Percentiles rank a stretch among this genome's conserved stretches.
phyloP scores from a whole-genome alignment of 2,797 vertebrate species.

The Dallia pectoralis region DNA sequence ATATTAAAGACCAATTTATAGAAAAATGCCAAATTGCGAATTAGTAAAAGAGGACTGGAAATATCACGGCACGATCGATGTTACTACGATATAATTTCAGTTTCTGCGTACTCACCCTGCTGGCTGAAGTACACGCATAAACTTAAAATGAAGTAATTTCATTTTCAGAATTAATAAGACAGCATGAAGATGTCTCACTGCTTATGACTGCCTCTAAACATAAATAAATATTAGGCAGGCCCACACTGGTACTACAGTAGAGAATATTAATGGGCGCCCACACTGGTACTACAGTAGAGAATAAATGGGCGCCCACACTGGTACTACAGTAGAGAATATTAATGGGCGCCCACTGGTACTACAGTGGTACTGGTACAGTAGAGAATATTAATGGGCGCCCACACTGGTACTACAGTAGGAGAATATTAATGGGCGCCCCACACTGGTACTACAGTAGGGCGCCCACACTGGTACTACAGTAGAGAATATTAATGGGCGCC shows the following conservation, averaged over 20 bases:
- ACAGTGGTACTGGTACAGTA: too few relatives aligned
- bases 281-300: slow-evolving; percentile 40
- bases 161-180: not conserved
- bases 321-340: slow-evolving; percentile 29
- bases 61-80: slow-evolving; percentile 15
- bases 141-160: not conserved
- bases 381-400: slow-evolving; percentile 24
- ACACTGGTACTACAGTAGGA: slow-evolving; percentile 22
- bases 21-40: slow-evolving; percentile 40
- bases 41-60: slow-evolving; percentile 15
- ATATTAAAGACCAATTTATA: slow-evolving; percentile 54
- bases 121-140: not conserved
- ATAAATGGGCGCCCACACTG: not conserved
- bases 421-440: slow-evolving; percentile 24
- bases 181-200: not conserved
- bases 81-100: not conserved
- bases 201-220: not conserved
- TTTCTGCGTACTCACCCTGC: not conserved
- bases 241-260: slow-evolving; percentile 1
- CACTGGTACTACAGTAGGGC: too few relatives aligned
- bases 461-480: too few relatives aligned
- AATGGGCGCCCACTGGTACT: too few relatives aligned
- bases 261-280: slow-evolving; percentile 19
- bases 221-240: not conserved
- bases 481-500: too few relatives aligned